Base-by-base conservation (phyloP, 2,113 vertebrate species). In the Tenrec ecaudatus region DNA sequence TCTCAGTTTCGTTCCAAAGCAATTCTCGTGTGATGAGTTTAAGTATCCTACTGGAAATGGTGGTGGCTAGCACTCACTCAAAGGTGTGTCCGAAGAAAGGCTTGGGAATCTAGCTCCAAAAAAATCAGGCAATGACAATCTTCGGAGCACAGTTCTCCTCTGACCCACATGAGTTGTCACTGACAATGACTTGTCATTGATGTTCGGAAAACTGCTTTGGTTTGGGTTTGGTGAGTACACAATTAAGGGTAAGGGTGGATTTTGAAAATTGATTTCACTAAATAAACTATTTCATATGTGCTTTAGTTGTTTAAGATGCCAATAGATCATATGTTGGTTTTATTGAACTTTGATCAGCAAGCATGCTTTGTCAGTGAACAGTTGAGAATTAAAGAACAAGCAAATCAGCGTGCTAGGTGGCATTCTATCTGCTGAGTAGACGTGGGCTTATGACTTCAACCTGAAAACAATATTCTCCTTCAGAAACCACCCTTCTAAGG, bases 401-500 rank as follows among this genome's bases (percentile, higher is more conserved):
- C 0, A 38, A 22, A 16, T 76, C 8, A 3, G 0, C 31, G 0
- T 58, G 17, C 4, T n/a, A 43, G 58, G 22, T 80, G 76, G 66
- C 2, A 66, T 36, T 1, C 33, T 38, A 1, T 31, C 33, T 77
- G 69, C 47, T 66, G 22, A 57, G 58, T 62, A 82, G 4, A 1
- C 69, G 27, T 71, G 27, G 87, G 4, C 3, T 53, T 85, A 82
- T 86, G 23, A 16, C 64, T 47, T 33, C 8, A 4, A 33, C 84
- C 4, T 57, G 0, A 2, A 82, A 47, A 88, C 82, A 27, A 82
- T 79, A 10, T 22, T 60, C 29, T 62, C n/a, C 47, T 83, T 15
- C 20, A 77, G 47, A 85, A 94, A 94, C 89, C 4, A 60, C 36
- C 33, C 76, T 77, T 3, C 4, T 88, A 85, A 53, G 88, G 19